These are phyloP conservation scores for Zenarchopterus dispar DNA, from an alignment of 2,797 vertebrate species.

Conservation along the genomic window DNA sequence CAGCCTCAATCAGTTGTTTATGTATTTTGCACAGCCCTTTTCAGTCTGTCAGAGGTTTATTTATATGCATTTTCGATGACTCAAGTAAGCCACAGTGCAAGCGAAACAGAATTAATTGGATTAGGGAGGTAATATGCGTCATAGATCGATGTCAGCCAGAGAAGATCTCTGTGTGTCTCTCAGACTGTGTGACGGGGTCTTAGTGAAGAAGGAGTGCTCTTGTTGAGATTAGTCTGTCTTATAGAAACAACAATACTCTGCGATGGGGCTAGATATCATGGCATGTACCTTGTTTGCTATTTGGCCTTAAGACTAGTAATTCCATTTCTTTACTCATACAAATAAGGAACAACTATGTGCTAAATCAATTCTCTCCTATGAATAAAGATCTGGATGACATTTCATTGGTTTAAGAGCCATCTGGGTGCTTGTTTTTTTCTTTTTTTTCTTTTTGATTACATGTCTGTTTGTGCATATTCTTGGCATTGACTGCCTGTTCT, in stretches of 20 bases:
- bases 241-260: slow-evolving; percentile 44
- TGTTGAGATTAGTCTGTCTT: slow-evolving; percentile 61
- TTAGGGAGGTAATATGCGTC: slow-evolving; percentile 75
- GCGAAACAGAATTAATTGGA: slow-evolving; percentile 77
- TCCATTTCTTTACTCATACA: slow-evolving; percentile 31
- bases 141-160: slow-evolving; percentile 78
- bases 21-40: slow-evolving; percentile 51
- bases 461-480: slow-evolving; percentile 6
- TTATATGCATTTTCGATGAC: slow-evolving; percentile 69
- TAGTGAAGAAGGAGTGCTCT: slow-evolving; percentile 58
- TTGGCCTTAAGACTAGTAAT: slow-evolving; percentile 45
- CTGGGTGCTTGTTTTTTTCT: slow-evolving; percentile 5
- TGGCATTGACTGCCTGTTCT: not conserved
- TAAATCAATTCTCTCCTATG: slow-evolving; percentile 10
- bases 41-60: slow-evolving; percentile 59
- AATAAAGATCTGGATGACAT: slow-evolving; percentile 19
- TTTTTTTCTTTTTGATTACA: slow-evolving; percentile 6
- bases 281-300: slow-evolving; percentile 58
- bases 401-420: slow-evolving; percentile 21
- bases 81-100: slow-evolving; percentile 57
- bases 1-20: slow-evolving; percentile 54
- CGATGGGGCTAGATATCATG: slow-evolving; percentile 25
- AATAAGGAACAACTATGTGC: slow-evolving; percentile 5
- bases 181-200: slow-evolving; percentile 45
- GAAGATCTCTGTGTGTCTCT: slow-evolving; percentile 46